These are phyloP conservation scores for Trachops cirrhosus DNA, from an alignment of 2,797 vertebrate species.

Conservation along the genomic window DNA sequence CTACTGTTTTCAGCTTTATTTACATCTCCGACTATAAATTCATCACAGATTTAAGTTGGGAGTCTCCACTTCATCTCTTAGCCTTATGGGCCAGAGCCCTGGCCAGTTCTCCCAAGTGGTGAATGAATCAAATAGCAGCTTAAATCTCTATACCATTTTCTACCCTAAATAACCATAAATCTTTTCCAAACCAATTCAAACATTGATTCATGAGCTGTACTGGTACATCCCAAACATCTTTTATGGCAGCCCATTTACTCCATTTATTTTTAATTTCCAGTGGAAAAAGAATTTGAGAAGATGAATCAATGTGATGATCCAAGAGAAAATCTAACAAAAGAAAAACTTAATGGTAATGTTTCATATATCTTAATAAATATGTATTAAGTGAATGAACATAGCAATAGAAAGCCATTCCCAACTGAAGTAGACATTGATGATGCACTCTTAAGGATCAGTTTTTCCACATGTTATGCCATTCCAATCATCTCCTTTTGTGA, in stretches of 20 bases:
- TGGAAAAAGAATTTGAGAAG: slow-evolving; percentile 16
- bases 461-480: not conserved
- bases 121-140: not conserved
- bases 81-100: not conserved
- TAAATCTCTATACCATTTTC: not conserved
- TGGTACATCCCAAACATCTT: not conserved
- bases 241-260: not conserved
- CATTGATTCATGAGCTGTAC: not conserved
- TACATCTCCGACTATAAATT: not conserved
- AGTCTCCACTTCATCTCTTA: not conserved
- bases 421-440: not conserved
- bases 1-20: not conserved
- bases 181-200: not conserved
- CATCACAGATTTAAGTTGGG: not conserved
- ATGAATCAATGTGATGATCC: not conserved
- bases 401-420: not conserved
- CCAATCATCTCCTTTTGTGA: not conserved
- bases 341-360: not conserved
- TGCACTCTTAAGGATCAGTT: not conserved
- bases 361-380: not conserved
- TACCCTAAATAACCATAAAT: not conserved
- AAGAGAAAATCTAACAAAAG: not conserved
- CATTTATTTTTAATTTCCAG: slow-evolving; percentile 29
- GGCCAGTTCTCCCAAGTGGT: not conserved
- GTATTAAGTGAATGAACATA: not conserved